phyloP scores from a whole-genome alignment of 2,888 invertebrate species.

The Cordilura impudica region DNA sequence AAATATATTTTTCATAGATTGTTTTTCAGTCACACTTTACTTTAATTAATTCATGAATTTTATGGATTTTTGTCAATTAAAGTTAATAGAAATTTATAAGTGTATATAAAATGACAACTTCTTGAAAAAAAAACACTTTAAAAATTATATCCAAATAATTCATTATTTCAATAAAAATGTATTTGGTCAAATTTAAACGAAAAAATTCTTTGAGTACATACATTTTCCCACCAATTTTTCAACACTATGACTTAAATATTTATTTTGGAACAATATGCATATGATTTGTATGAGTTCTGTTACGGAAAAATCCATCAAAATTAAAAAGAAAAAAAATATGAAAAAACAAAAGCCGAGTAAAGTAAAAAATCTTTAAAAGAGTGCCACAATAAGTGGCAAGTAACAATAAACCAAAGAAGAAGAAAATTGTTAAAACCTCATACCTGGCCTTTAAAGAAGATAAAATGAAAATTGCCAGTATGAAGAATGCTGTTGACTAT shows the following conservation, averaged over 20 bases:
- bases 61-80: too few species aligned
- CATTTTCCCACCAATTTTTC: conserved; percentile 76
- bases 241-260: conserved; percentile 67
- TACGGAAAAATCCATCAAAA: conserved; percentile 3
- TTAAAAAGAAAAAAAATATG: conserved; percentile 27
- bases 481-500: not conserved
- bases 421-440: conserved; percentile 59
- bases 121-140: too few species aligned
- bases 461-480: conserved; percentile 55
- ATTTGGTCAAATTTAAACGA: too few species aligned
- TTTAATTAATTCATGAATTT: too few species aligned
- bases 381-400: conserved; percentile 53
- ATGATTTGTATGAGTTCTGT: conserved; percentile 25
- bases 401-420: conserved; percentile 55
- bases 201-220: too few species aligned
- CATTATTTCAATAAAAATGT: too few species aligned
- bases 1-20: too few species aligned
- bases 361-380: conserved; percentile 9
- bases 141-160: too few species aligned
- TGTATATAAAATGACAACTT: too few species aligned
- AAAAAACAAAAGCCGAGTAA: conserved; percentile 13
- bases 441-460: conserved; percentile 30
- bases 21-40: too few species aligned
- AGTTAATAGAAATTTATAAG: too few species aligned
- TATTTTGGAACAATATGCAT: conserved; percentile 35